Evolutionary conservation across 2,113 vertebrate species (phyloP), one percentile per base, ranked within the genome.

Genomic region (Megaleporinus macrocephalus): DNA sequence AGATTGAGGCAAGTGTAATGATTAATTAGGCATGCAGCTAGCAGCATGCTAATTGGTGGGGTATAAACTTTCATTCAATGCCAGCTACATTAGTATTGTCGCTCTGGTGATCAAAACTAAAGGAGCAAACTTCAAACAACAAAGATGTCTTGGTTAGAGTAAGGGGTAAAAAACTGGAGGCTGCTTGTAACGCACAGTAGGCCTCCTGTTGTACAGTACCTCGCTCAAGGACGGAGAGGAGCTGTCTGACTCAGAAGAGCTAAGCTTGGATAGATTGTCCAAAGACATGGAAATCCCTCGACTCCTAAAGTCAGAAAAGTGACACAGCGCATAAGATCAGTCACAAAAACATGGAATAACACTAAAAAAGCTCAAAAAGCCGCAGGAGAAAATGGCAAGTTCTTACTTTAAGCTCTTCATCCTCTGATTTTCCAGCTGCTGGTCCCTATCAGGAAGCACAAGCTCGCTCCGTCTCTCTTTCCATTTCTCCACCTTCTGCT

Each of bases 401-500:
- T 36, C 89, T 85, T 88, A 95, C 94, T n/a, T 15, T 63, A 88
- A 84, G 0, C 65, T 68, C 0, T 73, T 65, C 41, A 18, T 85
- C 61, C 14, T 78, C 1, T 16, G 12, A 12, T 57, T 30, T 29
- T 0, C 29, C 10, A 63, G 77, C 0, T 47, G 41, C 14, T 0
- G 65, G 3, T 44, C 80, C 1, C 86, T 83, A 2, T 94, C 86
- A 2, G 82, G 84, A 0, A 85, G 86, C 4, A 88, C n/a, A 0
- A 85, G 73, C 4, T 95, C 86, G 20, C 84, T 87, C 27, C 93
- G 86, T 16, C 90, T 95, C 75, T 94, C 96, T 51, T 91, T 95
- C 97, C 97, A 98, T 27, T 87, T 91, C 83, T 96, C 94, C 0
- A 91, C 94, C 30, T 95, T 97, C 11, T 89, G 91, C 85, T 92